Conservation (phyloP, 2,888 invertebrate species). For the Ochropleura leucogaster region DNA sequence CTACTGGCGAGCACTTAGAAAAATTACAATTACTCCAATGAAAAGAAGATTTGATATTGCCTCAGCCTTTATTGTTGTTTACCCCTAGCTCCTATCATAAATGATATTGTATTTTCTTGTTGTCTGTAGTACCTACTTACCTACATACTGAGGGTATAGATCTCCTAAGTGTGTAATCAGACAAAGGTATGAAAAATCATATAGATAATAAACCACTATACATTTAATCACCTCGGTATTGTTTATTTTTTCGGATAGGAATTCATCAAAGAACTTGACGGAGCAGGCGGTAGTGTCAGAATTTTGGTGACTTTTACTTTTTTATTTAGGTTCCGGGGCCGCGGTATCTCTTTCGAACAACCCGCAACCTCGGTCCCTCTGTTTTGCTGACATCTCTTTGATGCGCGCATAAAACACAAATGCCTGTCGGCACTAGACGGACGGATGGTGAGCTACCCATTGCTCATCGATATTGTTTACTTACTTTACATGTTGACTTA, state of each 20-base stretch:
- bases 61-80: constrained; percentile 55
- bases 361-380: no score
- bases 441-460: no score
- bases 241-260: background rate
- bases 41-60: constrained; percentile 66
- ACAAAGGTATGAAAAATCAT: constrained; percentile 1
- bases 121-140: constrained; percentile 7
- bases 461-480: background rate
- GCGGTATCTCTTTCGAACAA: no score
- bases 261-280: no score
- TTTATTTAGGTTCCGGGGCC: no score
- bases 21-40: constrained; percentile 70
- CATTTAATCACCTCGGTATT: background rate
- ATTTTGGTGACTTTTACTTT: no score
- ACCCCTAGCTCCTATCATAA: constrained; percentile 47
- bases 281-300: no score
- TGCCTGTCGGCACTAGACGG: no score
- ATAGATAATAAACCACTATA: background rate
- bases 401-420: no score
- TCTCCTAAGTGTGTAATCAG: background rate
- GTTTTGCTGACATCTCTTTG: no score
- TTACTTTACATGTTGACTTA: background rate
- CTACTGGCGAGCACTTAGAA: constrained; percentile 68
- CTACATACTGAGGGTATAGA: background rate
- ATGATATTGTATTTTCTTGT: constrained; percentile 54